These are phyloP conservation scores for Myanophis thanlyinensis DNA, from an alignment of 2,113 vertebrate species.

Conservation along the genomic window DNA sequence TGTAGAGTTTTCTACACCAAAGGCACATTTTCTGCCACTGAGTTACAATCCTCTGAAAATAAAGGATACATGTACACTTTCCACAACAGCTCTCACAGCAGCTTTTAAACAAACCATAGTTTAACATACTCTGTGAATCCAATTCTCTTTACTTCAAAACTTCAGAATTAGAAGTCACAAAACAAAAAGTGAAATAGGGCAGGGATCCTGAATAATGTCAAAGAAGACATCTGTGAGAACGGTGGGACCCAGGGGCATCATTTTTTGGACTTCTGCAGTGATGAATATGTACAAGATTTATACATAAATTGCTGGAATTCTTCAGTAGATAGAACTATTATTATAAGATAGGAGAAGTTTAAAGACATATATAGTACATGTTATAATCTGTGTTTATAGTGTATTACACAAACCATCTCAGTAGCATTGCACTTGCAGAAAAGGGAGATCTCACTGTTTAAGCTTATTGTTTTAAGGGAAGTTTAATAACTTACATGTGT, in stretches of 20 bases:
- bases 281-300: neutral
- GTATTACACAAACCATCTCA: neutral
- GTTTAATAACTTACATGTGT: neutral
- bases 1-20: neutral
- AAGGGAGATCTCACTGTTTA: neutral
- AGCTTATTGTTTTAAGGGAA: neutral
- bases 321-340: neutral
- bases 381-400: neutral
- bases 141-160: neutral
- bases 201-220: neutral
- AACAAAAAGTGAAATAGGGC: neutral
- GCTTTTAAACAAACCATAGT: neutral
- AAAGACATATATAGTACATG: neutral
- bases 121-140: neutral
- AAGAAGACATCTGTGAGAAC: neutral
- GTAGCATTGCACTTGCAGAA: neutral
- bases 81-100: neutral
- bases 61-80: neutral
- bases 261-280: neutral
- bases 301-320: neutral
- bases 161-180: neutral
- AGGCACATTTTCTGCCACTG: neutral
- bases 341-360: neutral
- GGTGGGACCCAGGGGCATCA: neutral
- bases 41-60: neutral